Percentiles rank a stretch among this genome's conserved stretches.
phyloP scores from a whole-genome alignment of 2,888 invertebrate genomes.

The Lepeophtheirus nordmannii region DNA sequence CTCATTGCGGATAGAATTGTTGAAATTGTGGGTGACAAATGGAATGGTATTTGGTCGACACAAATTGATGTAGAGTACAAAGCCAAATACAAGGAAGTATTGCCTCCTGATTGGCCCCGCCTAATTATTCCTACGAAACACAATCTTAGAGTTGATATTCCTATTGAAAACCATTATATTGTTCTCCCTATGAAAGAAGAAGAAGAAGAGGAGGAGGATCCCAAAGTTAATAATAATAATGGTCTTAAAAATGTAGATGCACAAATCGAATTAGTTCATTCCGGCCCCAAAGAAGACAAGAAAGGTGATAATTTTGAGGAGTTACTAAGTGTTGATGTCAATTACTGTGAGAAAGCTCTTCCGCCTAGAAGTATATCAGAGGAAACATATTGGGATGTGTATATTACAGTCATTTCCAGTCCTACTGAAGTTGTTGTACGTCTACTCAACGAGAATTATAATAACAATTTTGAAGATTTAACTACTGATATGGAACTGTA shows the following conservation, averaged over 20 bases:
- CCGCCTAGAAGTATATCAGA: conserved; percentile 32
- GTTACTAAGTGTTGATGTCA: no score
- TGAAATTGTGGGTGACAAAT: not conserved
- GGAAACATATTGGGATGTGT: conserved; percentile 44
- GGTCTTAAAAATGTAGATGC: not conserved
- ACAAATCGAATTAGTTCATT: not conserved
- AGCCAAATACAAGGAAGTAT: conserved; percentile 46
- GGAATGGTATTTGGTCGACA: conserved; percentile 43
- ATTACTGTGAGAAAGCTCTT: not conserved
- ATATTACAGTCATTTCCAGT: conserved; percentile 45
- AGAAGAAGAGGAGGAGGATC: not conserved
- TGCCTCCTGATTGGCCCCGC: conserved; percentile 51
- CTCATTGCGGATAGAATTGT: not conserved
- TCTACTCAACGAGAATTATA: conserved; percentile 47
- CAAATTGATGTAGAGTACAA: conserved; percentile 43
- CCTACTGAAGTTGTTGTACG: conserved; percentile 51
- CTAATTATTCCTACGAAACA: not conserved
- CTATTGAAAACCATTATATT: conserved; percentile 1
- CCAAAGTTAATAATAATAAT: not conserved
- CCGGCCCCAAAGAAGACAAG: not conserved
- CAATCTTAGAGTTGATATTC: not conserved
- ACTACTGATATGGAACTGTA: conserved; percentile 34
- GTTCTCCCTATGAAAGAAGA: not conserved
- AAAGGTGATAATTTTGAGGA: not conserved
- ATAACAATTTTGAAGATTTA: conserved; percentile 36